phyloP scores from a whole-genome alignment of 2,113 vertebrate genomes.

The Nothocercus nigrocapillus region DNA sequence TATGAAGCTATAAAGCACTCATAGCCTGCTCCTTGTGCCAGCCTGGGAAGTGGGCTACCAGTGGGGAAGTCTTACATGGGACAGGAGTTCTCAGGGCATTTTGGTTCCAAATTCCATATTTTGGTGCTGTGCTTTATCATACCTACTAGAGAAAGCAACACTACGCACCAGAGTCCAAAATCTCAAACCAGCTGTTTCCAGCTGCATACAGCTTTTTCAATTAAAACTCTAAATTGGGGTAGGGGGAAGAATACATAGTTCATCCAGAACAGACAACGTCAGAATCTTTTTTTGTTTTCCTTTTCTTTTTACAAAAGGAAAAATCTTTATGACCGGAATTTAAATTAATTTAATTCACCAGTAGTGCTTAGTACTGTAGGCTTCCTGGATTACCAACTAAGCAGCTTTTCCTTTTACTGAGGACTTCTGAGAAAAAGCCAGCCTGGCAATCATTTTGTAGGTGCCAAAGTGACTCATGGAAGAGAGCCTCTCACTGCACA shows the following conservation, averaged over 20 bases:
- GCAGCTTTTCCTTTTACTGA: conserved; percentile 34
- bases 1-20: not conserved
- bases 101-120: not conserved
- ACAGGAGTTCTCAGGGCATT: not conserved
- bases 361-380: not conserved
- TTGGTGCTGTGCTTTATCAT: not conserved
- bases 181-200: not conserved
- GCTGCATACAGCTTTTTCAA: not conserved
- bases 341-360: conserved; percentile 47
- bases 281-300: not conserved
- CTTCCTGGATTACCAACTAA: conserved; percentile 29
- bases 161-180: not conserved
- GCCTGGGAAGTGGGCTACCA: not conserved
- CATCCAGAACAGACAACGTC: not conserved
- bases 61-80: not conserved
- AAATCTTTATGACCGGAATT: conserved; percentile 24
- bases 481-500: conserved; percentile 27
- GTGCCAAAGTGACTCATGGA: conserved; percentile 35
- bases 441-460: conserved; percentile 19
- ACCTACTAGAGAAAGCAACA: not conserved
- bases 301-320: not conserved
- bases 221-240: not conserved
- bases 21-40: not conserved
- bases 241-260: not conserved
- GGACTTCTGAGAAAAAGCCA: conserved; percentile 13